A percentile compares a stretch with the other conserved stretches of the same genome.
Conservation (phyloP, 2,797 vertebrate species). For the Argya squamiceps region DNA sequence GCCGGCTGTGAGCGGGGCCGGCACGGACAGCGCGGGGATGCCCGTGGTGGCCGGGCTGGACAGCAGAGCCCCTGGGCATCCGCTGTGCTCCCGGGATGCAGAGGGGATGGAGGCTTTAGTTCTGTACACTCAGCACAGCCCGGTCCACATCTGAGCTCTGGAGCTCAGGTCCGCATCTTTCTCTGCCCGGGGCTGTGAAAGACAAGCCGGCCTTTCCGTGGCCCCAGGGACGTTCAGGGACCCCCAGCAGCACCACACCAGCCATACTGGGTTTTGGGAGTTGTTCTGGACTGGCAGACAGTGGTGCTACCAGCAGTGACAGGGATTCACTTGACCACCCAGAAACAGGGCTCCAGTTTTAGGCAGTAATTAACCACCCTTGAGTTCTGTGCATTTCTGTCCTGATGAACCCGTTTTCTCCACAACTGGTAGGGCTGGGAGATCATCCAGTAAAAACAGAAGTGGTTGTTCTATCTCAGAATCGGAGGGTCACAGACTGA, state of each 20-base stretch:
- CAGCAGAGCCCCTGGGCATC: not conserved
- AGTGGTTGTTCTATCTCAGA: not conserved
- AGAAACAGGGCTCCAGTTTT: not conserved
- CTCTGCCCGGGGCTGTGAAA: not conserved
- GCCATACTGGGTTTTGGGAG: fast-evolving
- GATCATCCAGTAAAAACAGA: not conserved
- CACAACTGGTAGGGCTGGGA: not conserved
- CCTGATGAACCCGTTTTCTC: not conserved
- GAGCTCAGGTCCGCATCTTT: no score
- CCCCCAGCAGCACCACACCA: fast-evolving
- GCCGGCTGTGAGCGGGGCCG: not conserved
- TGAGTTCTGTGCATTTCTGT: not conserved
- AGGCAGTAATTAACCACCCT: no score
- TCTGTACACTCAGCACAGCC: fast-evolving
- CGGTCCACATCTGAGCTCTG: fast-evolving
- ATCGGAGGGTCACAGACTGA: not conserved
- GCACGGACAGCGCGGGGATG: not conserved
- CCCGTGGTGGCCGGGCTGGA: fast-evolving
- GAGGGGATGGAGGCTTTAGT: not conserved
- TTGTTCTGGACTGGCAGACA: fast-evolving
- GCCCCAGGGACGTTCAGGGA: fast-evolving
- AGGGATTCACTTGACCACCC: not conserved
- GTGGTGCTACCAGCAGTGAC: no score
- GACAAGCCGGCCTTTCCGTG: fast-evolving
- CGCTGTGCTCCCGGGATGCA: fast-evolving